phyloP scores from a whole-genome alignment of 2,113 vertebrate species.

The Tragelaphus imberbis region DNA sequence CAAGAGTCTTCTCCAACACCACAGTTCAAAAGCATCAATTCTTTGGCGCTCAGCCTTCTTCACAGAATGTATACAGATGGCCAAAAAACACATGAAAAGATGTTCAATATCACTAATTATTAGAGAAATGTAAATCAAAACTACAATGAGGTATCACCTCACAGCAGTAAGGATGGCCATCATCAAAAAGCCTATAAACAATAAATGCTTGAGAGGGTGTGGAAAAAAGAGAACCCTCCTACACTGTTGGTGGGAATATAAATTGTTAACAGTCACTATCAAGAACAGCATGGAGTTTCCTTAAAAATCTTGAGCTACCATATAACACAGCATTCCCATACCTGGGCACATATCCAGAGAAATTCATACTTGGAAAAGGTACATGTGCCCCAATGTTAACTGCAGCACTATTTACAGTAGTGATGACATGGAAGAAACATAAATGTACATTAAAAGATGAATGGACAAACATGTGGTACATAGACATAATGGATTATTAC shows the following conservation, averaged over 20 bases:
- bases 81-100: not conserved
- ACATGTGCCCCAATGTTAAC: not conserved
- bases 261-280: not conserved
- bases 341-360: not conserved
- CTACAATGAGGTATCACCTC: not conserved
- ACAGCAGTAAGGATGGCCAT: not conserved
- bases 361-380: not conserved
- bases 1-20: too few relatives aligned
- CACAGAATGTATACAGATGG: not conserved
- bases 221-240: not conserved
- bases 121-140: not conserved
- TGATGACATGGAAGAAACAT: not conserved
- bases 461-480: not conserved
- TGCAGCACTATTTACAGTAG: not conserved
- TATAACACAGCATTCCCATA: not conserved
- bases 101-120: not conserved
- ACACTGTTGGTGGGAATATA: not conserved
- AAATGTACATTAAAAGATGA: not conserved
- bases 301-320: not conserved
- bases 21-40: too few relatives aligned
- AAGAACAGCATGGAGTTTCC: not conserved
- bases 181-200: not conserved
- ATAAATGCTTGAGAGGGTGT: not conserved
- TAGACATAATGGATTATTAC: not conserved
- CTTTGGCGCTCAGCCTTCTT: too few relatives aligned